Evolutionary conservation across 2,888 invertebrate genomes (phyloP), one percentile per base, ranked within the genome.

Genomic region (Diploptera punctata): DNA sequence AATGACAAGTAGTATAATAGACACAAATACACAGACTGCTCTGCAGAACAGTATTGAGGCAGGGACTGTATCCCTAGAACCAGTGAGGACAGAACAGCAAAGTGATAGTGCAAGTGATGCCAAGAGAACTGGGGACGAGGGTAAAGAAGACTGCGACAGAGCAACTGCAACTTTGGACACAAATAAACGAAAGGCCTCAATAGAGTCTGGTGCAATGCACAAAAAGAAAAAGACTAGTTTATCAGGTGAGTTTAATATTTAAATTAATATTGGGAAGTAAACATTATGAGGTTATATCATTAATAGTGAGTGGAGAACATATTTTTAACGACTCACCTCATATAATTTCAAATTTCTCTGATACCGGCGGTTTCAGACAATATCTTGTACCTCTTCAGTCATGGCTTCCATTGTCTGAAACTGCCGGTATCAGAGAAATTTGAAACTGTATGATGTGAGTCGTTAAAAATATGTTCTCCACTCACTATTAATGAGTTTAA

Each of bases 131-230:
- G 72, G 57, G 13, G 75, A 74, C 31, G 67, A 72, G 7, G 49
- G 68, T 44, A 73, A 76, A 67, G 67, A 62, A 54, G 31, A 21
- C 68, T 68, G 24, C n/a, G 57, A 57, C 13, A 61, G 88, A 88
- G 79, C 89, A 89, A 81, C 88, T 89, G 88, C 88, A 88, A 38
- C 10, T 13, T 29, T 31, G 65, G 73, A 62, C 19, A 31, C 49
- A n/a, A 72, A 10, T 24, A 73, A 73, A 24, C 52, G 73, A 16
- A 73, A 70, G 33, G 73, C 73, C 24, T 57, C 70, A 24, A 44
- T 67, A 21, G 68, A 68, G 13, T 7, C 21, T 26, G 65, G 43
- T 47, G 29, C 49, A 70, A 60, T 73, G 5, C 73, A 49, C 68
- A 75, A 73, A 54, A 73, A 72, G 68, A 74, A 70, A 52, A 75